Base-by-base conservation (phyloP, 2,888 invertebrate genomes). In the Zootermopsis nevadensis region DNA sequence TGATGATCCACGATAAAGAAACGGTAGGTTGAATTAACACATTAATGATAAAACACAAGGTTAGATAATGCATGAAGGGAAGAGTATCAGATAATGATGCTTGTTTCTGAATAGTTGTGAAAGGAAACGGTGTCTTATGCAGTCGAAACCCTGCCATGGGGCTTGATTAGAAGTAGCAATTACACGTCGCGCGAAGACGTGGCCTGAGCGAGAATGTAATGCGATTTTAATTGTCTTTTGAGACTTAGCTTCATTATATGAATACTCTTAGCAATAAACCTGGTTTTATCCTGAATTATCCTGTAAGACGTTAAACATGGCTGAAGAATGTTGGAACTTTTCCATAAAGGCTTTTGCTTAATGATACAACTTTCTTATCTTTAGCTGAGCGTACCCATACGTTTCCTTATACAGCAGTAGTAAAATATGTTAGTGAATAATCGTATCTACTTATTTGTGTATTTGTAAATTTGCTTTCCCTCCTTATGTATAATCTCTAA, bases 161-260 rank as follows among this genome's bases (percentile, higher is more conserved):
- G 69, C 69, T 77, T 30, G n/a, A 48, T 77, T 53, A 42, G 7
- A 77, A 33, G 31, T 55, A 55, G 53, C 55, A 77, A 77, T 77
- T 77, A 77, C 22, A 55, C 42, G 33, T 77, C 77, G 60, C 8
- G 60, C n/a, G 60, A 6, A 27, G n/a, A 27, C 2, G 31, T 30
- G 30, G 33, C 30, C 24, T 31, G 31, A 12, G 31, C 2, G 77
- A 77, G 77, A 22, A 55, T 48, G 19, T 77, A 77, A 77, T 77
- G 77, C 24, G 77, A 42, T 77, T 77, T 77, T 77, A 77, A 77
- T 77, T 77, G 55, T 55, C 77, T 1, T 15, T n/a, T n/a, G n/a
- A n/a, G 60, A n/a, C 60, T 27, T 7, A 2, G n/a, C 27, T n/a
- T 60, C 27, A 60, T 60, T 60, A 60, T 48, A 15, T n/a, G 7